Conservation (phyloP, 2,113 vertebrate genomes). For the Hydrochoerus hydrochaeris region DNA sequence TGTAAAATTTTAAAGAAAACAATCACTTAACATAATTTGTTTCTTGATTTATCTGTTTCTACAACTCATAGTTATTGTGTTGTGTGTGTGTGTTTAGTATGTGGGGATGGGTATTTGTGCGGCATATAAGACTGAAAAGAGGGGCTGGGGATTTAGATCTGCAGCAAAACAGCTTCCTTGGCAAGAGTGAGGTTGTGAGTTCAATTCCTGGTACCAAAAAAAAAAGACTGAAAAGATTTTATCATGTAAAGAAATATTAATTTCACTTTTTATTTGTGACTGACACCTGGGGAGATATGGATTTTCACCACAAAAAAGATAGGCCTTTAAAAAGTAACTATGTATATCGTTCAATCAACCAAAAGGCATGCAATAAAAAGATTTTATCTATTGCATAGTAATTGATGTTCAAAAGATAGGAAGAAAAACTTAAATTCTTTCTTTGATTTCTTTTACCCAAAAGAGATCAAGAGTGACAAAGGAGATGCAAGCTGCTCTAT, state of each 20-base stretch:
- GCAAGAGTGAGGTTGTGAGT: too few relatives aligned
- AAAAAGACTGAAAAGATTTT: not conserved
- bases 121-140: not conserved
- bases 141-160: too few relatives aligned
- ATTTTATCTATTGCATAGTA: constrained; percentile 55
- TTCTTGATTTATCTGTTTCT: constrained; percentile 4
- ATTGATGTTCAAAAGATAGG: constrained; percentile 52
- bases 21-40: not conserved
- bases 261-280: constrained; percentile 35
- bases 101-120: not conserved
- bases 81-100: too few relatives aligned
- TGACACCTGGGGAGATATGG: not conserved
- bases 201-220: too few relatives aligned
- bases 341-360: constrained; percentile 39
- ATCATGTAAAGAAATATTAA: not conserved
- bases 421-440: not conserved
- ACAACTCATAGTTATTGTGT: not conserved
- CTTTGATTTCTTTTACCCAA: constrained; percentile 37
- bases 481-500: constrained; percentile 7
- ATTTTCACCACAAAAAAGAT: constrained; percentile 55
- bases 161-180: too few relatives aligned
- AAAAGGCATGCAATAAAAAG: constrained; percentile 34
- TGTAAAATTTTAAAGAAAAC: constrained; percentile 34
- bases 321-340: constrained; percentile 42
- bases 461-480: constrained; percentile 51